Evolutionary conservation across 2,113 vertebrate genomes (phyloP).

Genomic region (Mirounga angustirostris): DNA sequence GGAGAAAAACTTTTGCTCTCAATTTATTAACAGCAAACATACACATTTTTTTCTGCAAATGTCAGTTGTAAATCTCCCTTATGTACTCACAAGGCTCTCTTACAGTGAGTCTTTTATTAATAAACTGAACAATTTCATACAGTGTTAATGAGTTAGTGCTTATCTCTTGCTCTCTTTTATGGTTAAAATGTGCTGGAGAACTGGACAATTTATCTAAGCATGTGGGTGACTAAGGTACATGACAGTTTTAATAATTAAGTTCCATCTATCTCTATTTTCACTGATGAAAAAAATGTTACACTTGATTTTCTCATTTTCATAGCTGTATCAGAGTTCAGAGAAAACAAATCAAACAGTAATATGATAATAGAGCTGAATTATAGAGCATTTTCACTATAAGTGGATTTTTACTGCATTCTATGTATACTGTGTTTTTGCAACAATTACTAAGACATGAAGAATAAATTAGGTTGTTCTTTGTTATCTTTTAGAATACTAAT

Average conservation of each 20-base stretch:
- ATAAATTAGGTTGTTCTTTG: slow-evolving; percentile 71
- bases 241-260: slow-evolving; percentile 82
- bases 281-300: slow-evolving; percentile 87
- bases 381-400: slow-evolving; percentile 67
- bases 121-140: slow-evolving; percentile 74
- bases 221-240: slow-evolving; percentile 81
- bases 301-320: slow-evolving; percentile 86
- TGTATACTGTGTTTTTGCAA: slow-evolving; percentile 68
- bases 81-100: slow-evolving; percentile 56
- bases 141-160: slow-evolving; percentile 75
- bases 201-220: slow-evolving; percentile 75
- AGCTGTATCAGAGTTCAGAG: slow-evolving; percentile 81
- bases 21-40: slow-evolving; percentile 79
- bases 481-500: slow-evolving; percentile 69
- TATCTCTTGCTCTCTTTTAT: slow-evolving; percentile 68
- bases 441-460: slow-evolving; percentile 70
- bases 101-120: slow-evolving; percentile 77
- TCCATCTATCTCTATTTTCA: slow-evolving; percentile 83
- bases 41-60: slow-evolving; percentile 70
- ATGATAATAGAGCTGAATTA: slow-evolving; percentile 81
- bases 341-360: slow-evolving; percentile 84
- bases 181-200: slow-evolving; percentile 67
- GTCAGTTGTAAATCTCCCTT: slow-evolving; percentile 76
- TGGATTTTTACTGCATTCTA: slow-evolving; percentile 74
- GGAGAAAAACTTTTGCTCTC: slow-evolving; percentile 72